Base-by-base conservation (phyloP, 2,113 vertebrate genomes). In the Electrona antarctica region DNA sequence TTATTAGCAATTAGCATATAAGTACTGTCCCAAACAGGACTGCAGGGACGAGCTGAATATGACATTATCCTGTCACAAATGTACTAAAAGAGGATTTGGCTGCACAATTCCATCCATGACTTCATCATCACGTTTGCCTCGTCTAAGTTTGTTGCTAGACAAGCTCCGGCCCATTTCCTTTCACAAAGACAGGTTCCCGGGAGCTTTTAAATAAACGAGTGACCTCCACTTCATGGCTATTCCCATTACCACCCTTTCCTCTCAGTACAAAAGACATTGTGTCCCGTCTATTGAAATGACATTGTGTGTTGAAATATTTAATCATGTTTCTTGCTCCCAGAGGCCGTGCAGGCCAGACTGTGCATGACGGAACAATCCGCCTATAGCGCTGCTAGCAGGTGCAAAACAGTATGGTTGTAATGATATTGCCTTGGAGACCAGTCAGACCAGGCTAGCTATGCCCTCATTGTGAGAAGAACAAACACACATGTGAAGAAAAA, bases 341-440 rank as follows among this genome's bases (percentile, higher is more conserved):
- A 11, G 50, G 68, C 28, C 60, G 0, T 41, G 33, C 33, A 41
- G 33, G 33, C 33, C 33, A 41, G 33, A 41, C 33, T 4, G 33
- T 41, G 33, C 33, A 41, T 41, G 33, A 41, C 33, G 2, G 33
- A 4, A 6, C 33, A 41, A 6, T 41, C 1, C 33, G 33, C 33
- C 33, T 41, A 41, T 41, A 41, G 33, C 33, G 33, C 33, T 41
- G 33, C 33, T 41, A 64, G 81, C 82, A 84, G 83, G 85, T 84
- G 79, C 68, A 72, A 60, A 46, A 56, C 10, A 14, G 51, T 13
- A 10, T 56, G 55, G 15, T 15, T 67, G 80, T 74, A 77, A 71
- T 59, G 74, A 70, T 14, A 85, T 88, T 73, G 85, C 86, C 87
- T 70, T 0, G 80, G 87, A 89, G 80, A 90, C 85, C 67, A 71